These are phyloP conservation scores for Lithobius niger DNA, from an alignment of 1,140 invertebrate genomes.

Conservation along the genomic window DNA sequence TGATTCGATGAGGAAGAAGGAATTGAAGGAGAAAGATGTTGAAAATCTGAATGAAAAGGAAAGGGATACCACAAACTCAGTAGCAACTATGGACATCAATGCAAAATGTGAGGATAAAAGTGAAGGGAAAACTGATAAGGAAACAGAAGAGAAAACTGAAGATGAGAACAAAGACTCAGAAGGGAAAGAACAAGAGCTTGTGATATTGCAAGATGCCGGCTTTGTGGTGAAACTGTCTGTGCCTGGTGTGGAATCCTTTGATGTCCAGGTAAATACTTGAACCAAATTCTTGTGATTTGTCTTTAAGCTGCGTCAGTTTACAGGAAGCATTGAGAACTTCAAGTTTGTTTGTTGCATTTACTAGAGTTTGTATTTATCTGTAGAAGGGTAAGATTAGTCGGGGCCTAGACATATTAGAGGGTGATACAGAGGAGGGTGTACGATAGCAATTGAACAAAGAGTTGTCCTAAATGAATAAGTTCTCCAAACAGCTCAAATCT, in stretches of 20 bases:
- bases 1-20: constrained; percentile 16
- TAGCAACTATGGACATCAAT: no score
- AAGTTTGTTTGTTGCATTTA: no score
- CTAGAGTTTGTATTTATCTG: no score
- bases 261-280: constrained; percentile 81
- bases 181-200: constrained; percentile 35
- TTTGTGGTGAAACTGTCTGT: constrained; percentile 84
- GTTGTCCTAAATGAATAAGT: no score
- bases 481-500: no score
- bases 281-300: no score
- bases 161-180: constrained; percentile 2
- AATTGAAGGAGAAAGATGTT: not conserved
- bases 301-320: no score
- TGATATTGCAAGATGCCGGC: constrained; percentile 85
- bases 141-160: constrained; percentile 9
- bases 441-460: no score
- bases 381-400: no score
- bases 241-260: constrained; percentile 75
- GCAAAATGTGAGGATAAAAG: not conserved
- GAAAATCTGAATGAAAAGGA: not conserved
- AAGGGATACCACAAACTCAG: not conserved
- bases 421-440: no score
- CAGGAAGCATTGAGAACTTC: no score
- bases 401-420: no score
- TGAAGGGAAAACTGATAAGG: constrained; percentile 7